Conservation (phyloP, 1,140 invertebrate genomes). For the Popillia japonica region DNA sequence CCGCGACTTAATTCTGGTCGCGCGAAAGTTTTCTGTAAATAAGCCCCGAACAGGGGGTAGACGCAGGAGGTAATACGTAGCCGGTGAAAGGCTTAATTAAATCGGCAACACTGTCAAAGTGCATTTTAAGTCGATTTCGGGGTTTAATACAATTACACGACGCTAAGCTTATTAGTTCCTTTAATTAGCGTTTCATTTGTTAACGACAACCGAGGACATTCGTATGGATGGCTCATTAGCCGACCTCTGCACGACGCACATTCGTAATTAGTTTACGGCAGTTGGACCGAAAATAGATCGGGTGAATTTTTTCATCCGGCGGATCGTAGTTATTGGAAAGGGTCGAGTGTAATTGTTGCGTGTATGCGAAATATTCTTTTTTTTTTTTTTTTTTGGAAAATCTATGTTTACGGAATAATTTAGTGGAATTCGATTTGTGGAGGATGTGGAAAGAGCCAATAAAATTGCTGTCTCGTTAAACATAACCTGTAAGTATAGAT, state of each 20-base stretch:
- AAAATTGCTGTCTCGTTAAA: too few relatives aligned
- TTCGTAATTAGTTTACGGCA: neutral
- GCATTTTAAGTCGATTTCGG: constrained; percentile 25
- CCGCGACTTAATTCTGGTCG: constrained; percentile 8
- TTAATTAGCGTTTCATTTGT: constrained; percentile 20
- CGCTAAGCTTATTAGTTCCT: constrained; percentile 11
- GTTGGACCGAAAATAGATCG: too few relatives aligned
- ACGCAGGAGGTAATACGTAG: neutral
- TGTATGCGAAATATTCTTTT: too few relatives aligned
- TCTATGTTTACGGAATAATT: too few relatives aligned
- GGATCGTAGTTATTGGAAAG: too few relatives aligned
- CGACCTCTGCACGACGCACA: neutral
- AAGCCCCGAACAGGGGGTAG: neutral
- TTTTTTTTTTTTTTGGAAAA: too few relatives aligned
- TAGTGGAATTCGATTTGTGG: too few relatives aligned
- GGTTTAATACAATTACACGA: constrained; percentile 23
- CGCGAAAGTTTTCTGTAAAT: neutral
- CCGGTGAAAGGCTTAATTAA: constrained; percentile 15
- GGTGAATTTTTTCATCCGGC: too few relatives aligned
- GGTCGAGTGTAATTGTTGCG: too few relatives aligned
- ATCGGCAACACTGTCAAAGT: constrained; percentile 23
- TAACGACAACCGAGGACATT: neutral
- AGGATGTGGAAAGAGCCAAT: too few relatives aligned
- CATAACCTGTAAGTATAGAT: too few relatives aligned
- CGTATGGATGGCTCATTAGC: neutral